Percentiles rank a stretch among this genome's conserved stretches.
Conservation (phyloP, 2,888 invertebrate genomes). For the Polyploca ridens region DNA sequence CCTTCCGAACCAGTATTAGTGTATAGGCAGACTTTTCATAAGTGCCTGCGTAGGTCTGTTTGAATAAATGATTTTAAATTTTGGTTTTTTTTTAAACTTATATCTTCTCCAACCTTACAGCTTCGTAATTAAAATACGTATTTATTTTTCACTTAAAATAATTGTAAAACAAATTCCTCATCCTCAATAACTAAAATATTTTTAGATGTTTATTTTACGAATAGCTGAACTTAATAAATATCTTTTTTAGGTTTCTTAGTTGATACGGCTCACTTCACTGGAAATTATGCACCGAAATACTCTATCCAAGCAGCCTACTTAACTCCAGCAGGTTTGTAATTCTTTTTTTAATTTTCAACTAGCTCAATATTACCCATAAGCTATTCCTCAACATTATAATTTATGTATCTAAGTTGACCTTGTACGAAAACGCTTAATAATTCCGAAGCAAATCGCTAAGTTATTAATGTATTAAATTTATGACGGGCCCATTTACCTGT, state of each 20-base stretch:
- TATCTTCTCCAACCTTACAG: no score
- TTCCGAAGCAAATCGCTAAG: constrained; percentile 12
- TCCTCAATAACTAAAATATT: no score
- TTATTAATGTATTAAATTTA: constrained; percentile 14
- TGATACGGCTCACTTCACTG: constrained; percentile 87
- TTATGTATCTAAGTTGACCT: not conserved
- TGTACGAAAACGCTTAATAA: constrained; percentile 1
- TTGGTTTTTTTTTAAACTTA: no score
- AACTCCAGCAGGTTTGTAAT: constrained; percentile 72
- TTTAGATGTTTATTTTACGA: no score
- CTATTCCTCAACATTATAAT: not conserved
- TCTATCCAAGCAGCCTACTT: constrained; percentile 85
- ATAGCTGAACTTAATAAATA: not conserved
- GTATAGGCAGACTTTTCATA: no score
- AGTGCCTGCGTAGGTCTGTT: no score
- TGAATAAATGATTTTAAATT: no score
- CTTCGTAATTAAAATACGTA: no score
- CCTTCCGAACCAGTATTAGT: no score
- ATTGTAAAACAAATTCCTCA: no score
- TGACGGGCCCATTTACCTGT: constrained; percentile 9
- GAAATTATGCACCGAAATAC: constrained; percentile 86
- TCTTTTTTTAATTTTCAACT: not conserved
- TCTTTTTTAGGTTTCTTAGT: constrained; percentile 72
- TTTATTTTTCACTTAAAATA: no score
- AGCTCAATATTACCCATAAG: not conserved